A percentile compares a stretch with the other conserved stretches of the same genome.
Conservation (phyloP, 2,113 vertebrate species). For the Spizaetus ornatus region DNA sequence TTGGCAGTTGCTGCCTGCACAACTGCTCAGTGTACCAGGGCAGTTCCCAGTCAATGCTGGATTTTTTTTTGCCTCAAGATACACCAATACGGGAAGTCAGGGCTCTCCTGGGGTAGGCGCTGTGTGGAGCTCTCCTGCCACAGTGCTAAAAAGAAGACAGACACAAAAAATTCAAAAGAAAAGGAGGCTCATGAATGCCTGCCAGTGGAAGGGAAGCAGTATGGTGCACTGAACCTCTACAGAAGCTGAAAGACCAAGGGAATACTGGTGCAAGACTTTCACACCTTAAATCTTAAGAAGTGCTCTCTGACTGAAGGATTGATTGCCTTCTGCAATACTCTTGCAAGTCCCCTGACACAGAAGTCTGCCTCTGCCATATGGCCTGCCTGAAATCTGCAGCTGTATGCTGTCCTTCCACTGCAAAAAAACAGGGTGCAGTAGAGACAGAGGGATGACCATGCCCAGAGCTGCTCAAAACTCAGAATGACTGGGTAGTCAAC, state of each 20-base stretch:
- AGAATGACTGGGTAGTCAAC: not conserved
- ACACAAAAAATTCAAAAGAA: not conserved
- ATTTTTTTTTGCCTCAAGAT: not conserved
- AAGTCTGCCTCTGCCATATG: not conserved
- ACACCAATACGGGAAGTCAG: not conserved
- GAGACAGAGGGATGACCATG: not conserved
- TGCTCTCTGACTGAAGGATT: not conserved
- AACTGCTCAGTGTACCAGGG: not conserved
- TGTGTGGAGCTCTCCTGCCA: not conserved
- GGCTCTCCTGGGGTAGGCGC: fast-evolving
- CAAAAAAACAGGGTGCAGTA: not conserved
- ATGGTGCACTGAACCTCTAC: not conserved
- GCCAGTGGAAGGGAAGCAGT: not conserved
- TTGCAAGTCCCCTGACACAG: not conserved
- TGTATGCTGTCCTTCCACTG: not conserved
- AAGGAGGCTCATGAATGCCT: not conserved
- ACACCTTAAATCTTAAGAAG: not conserved
- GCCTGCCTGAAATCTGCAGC: not conserved
- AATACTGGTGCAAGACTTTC: not conserved
- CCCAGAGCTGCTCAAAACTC: not conserved
- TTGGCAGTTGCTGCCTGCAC: not conserved
- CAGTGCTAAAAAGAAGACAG: not conserved
- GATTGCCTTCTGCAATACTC: not conserved
- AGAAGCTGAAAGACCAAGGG: not conserved
- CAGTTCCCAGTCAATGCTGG: not conserved